A percentile compares a stretch with the other conserved stretches of the same genome.
Conservation (phyloP, 2,888 invertebrate genomes). For the Periphyllus acericola region DNA sequence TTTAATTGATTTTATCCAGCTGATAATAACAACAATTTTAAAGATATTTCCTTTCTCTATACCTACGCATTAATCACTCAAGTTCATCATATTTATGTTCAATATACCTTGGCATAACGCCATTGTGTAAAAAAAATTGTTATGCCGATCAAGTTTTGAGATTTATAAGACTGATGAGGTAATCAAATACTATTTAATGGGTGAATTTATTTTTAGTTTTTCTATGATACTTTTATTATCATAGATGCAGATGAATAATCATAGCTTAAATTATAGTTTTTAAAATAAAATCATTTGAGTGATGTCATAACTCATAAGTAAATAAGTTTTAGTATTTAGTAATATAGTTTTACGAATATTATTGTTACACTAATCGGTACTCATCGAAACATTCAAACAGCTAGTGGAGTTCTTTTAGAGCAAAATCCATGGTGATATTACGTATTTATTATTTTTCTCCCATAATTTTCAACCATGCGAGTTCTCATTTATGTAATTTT, state of each 20-base stretch:
- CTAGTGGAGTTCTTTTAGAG: background rate
- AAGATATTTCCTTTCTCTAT: background rate
- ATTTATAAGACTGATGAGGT: background rate
- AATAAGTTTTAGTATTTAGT: too few relatives aligned
- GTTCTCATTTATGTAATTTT: too few relatives aligned
- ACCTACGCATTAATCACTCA: background rate
- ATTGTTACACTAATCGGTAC: background rate
- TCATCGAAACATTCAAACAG: too few relatives aligned
- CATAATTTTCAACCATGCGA: too few relatives aligned
- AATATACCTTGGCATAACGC: background rate
- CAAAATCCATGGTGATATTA: too few relatives aligned
- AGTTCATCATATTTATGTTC: background rate
- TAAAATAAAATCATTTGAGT: background rate
- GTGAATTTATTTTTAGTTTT: background rate
- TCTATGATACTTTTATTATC: background rate
- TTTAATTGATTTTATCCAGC: background rate
- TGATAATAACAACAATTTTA: background rate
- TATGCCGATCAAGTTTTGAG: background rate
- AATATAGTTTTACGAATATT: background rate
- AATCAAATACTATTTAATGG: background rate
- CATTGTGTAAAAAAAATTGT: background rate
- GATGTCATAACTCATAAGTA: background rate
- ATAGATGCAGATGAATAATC: background rate
- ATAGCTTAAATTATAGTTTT: background rate
- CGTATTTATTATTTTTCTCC: too few relatives aligned